Percentiles rank a stretch among this genome's conserved stretches.
Evolutionary conservation across 2,888 invertebrate species (phyloP).

Genomic region (Lymantria monacha): DNA sequence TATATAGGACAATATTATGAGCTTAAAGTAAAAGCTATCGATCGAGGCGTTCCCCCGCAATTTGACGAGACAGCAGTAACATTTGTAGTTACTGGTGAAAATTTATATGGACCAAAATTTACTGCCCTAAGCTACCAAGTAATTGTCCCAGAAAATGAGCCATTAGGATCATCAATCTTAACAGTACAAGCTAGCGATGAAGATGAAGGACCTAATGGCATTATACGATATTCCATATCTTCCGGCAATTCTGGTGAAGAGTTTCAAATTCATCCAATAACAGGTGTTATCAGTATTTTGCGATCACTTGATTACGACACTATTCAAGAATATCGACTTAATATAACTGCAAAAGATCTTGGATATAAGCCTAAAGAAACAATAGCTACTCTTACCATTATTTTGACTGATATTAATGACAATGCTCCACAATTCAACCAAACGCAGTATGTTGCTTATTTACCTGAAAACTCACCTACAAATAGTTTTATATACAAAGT

Average conservation of each 20-base stretch:
- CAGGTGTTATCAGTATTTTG: slow-evolving; percentile 91
- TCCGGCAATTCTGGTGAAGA: slow-evolving; percentile 91
- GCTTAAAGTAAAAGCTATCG: slow-evolving; percentile 88
- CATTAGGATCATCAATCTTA: slow-evolving; percentile 91
- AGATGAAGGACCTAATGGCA: slow-evolving; percentile 95
- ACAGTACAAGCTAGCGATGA: slow-evolving; percentile 92
- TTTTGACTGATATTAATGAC: slow-evolving; percentile 95
- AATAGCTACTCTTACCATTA: slow-evolving; percentile 91
- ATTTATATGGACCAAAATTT: slow-evolving; percentile 90
- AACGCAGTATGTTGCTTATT: slow-evolving; percentile 87
- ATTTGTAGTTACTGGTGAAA: slow-evolving; percentile 93
- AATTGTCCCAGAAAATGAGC: slow-evolving; percentile 95
- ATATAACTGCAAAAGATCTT: slow-evolving; percentile 93
- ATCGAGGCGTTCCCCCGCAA: slow-evolving; percentile 94
- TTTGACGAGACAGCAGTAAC: slow-evolving; percentile 88
- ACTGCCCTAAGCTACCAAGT: slow-evolving; percentile 93
- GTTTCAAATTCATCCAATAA: slow-evolving; percentile 89
- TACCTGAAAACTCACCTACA: slow-evolving; percentile 91
- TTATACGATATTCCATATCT: slow-evolving; percentile 91
- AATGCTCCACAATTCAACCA: slow-evolving; percentile 94
- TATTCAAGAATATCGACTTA: slow-evolving; percentile 91
- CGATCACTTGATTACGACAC: slow-evolving; percentile 93
- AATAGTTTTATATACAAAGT: slow-evolving; percentile 89
- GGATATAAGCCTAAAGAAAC: slow-evolving; percentile 90
- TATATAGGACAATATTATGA: slow-evolving; percentile 85